Evolutionary conservation across 2,113 vertebrate species (phyloP), one percentile per base, ranked within the genome.

Genomic region (Cisticola juncidis): DNA sequence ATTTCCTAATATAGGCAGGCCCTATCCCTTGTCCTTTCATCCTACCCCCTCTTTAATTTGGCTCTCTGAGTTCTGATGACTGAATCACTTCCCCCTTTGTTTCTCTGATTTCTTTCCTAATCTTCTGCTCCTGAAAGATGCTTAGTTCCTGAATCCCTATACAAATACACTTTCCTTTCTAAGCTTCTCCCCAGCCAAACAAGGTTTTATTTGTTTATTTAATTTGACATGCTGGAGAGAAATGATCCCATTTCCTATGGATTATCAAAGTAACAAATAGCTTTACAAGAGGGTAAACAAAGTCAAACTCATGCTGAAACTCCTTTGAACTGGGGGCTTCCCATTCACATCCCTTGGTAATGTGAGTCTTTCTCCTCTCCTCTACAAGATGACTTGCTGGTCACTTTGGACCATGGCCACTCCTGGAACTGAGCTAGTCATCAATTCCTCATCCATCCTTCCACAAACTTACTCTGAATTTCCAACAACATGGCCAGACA

Each of bases 151-250:
- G 90, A 96, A 96, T 96, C 96, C 94, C 95, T 96, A 76, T 89
- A 92, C 92, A 96, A 97, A 96, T 96, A 97, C 87, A 90, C 96
- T 96, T 93, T 90, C 19, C 62, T 91, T 95, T 95, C 87, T 95
- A 92, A 97, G 92, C 95, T 97, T 86, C 77, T 97, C 95, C 73
- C 81, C 95, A 96, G 78, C 89, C 95, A 97, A 96, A 94, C 80
- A 97, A 92, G 68, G 90, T 95, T 97, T 96, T 97, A 95, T 97
- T 97, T 97, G 95, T 97, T 97, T 97, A 92, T 97, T 97, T 97
- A 96, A 97, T 97, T 97, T 96, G 96, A 97, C 95, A 92, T 74
- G 90, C 83, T 2, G 8, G 81, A 97, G 78, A 96, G 90, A 95
- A 97, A 96, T 93, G 76, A 96, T 96, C 94, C 78, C 21, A 45